Conservation (phyloP, 2,888 invertebrate genomes). For the Drosophila monieri region DNA sequence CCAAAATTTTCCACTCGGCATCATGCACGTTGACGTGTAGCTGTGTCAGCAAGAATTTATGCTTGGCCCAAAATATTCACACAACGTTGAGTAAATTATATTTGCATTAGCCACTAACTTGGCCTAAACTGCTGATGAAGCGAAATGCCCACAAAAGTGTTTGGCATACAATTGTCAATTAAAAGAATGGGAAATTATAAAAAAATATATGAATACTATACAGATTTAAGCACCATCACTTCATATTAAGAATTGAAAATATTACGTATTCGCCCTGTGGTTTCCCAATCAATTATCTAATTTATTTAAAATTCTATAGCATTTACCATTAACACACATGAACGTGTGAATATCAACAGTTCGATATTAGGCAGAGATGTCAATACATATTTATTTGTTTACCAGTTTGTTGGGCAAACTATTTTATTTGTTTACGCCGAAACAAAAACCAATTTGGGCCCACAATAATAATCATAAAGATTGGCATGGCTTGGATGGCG, state of each 20-base stretch:
- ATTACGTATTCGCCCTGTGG: slow-evolving; percentile 17
- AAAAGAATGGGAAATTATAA: not conserved
- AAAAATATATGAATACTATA: not conserved
- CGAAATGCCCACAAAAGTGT: slow-evolving; percentile 15
- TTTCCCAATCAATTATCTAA: slow-evolving; percentile 9
- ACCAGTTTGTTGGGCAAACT: slow-evolving; percentile 39
- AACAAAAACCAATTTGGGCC: slow-evolving; percentile 45
- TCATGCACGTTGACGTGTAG: slow-evolving; percentile 23
- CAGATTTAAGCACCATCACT: not conserved
- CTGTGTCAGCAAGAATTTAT: slow-evolving; percentile 47
- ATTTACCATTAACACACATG: slow-evolving; percentile 12
- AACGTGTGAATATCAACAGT: not conserved
- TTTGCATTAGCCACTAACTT: slow-evolving; percentile 41
- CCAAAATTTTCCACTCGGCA: not conserved
- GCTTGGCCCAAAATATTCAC: slow-evolving; percentile 28
- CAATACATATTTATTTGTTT: slow-evolving; percentile 61
- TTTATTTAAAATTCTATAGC: slow-evolving; percentile 16
- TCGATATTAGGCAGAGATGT: slow-evolving; percentile 14
- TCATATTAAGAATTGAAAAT: not conserved
- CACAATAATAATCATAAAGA: slow-evolving; percentile 54
- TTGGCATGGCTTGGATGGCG: not conserved
- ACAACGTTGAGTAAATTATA: slow-evolving; percentile 41
- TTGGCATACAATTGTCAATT: slow-evolving; percentile 16
- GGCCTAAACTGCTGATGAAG: slow-evolving; percentile 34
- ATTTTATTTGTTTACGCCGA: slow-evolving; percentile 50